A percentile compares a stretch with the other conserved stretches of the same genome.
These are phyloP conservation scores for Hemicordylus capensis DNA, from an alignment of 2,113 vertebrate genomes.

Conservation along the genomic window DNA sequence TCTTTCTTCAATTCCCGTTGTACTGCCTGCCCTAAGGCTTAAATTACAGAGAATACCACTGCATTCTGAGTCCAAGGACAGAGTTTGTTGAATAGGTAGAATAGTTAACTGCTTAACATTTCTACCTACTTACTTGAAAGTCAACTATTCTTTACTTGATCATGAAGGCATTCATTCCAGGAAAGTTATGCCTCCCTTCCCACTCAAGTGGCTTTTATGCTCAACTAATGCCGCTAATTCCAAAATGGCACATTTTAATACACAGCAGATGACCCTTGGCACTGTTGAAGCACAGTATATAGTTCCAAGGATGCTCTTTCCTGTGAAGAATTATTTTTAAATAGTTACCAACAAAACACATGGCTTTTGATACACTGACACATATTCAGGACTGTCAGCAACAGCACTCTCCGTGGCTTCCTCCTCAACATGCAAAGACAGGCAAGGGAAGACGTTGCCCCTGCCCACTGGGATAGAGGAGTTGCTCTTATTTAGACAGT, in stretches of 20 bases:
- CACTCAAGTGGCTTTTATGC: neutral
- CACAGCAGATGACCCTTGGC: neutral
- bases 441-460: neutral
- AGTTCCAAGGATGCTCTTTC: neutral
- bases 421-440: neutral
- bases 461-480: neutral
- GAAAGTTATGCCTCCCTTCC: neutral
- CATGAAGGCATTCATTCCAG: neutral
- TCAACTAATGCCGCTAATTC: neutral
- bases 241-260: neutral
- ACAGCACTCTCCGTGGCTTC: neutral
- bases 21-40: neutral
- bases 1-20: neutral
- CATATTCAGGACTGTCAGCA: neutral
- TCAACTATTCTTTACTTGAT: neutral
- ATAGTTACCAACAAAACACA: neutral
- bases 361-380: neutral
- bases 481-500: neutral
- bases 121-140: neutral
- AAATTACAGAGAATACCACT: neutral
- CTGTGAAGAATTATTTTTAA: neutral
- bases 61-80: neutral
- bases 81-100: neutral
- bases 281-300: neutral
- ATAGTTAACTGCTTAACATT: neutral